These are phyloP conservation scores for Astreopora myriophthalma DNA, from an alignment of 64 coral and sea anemone species.

Conservation along the genomic window DNA sequence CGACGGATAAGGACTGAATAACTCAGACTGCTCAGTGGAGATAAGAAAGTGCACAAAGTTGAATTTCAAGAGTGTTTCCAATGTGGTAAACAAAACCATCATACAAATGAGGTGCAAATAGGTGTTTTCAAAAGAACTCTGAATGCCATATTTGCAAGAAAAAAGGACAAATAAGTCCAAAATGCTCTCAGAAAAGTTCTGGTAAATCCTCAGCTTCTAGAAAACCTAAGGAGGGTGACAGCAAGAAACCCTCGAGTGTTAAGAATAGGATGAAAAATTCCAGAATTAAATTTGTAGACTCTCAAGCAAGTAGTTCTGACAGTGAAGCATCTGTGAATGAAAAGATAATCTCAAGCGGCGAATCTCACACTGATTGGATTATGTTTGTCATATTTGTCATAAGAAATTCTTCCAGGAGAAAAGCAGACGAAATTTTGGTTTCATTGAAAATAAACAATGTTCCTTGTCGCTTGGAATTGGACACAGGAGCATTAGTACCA, in stretches of 20 bases:
- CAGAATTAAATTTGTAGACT: not conserved
- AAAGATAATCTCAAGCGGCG: not conserved
- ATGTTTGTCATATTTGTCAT: not conserved
- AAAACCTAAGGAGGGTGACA: not conserved
- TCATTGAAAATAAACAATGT: not conserved
- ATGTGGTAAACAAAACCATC: not conserved
- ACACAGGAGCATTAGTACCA: conserved; percentile 20
- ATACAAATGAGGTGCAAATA: not conserved
- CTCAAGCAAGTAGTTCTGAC: not conserved
- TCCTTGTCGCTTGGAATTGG: conserved; percentile 17
- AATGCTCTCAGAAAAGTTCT: not conserved
- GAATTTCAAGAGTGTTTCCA: not conserved
- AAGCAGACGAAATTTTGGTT: not conserved
- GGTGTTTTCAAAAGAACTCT: conserved; percentile 3
- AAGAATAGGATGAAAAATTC: not conserved
- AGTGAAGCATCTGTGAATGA: not conserved
- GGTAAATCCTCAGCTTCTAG: not conserved
- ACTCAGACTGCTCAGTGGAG: not conserved
- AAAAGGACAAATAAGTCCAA: not conserved
- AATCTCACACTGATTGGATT: not conserved
- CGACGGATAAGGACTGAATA: not conserved
- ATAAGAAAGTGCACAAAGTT: not conserved
- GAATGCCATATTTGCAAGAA: conserved; percentile 40
- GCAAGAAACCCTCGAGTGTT: not conserved
- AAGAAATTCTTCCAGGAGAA: not conserved